Percentiles rank a stretch among this genome's conserved stretches.
Evolutionary conservation across 2,113 vertebrate species (phyloP).

Genomic region (Caloenas nicobarica): DNA sequence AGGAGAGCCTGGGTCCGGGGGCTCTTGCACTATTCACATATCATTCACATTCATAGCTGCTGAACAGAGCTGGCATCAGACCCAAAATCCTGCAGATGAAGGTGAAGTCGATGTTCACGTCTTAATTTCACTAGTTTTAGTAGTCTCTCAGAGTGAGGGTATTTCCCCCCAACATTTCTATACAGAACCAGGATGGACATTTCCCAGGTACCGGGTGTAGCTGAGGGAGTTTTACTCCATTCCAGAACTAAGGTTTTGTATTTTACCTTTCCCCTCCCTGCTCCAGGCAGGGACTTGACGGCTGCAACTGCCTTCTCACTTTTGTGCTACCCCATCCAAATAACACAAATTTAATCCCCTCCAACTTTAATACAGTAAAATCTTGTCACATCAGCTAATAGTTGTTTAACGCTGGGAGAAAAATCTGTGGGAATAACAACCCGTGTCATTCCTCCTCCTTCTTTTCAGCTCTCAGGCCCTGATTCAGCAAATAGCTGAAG

Average conservation of each 20-base stretch:
- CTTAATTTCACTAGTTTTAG: not conserved
- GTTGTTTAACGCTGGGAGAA: not conserved
- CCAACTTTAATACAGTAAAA: not conserved
- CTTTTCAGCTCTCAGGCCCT: not conserved
- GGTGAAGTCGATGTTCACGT: not conserved
- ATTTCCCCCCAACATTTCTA: not conserved
- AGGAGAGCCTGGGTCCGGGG: not conserved
- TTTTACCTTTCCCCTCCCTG: not conserved
- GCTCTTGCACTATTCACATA: not conserved
- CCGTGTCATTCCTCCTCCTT: not conserved
- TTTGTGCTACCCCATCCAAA: not conserved
- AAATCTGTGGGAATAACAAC: not conserved
- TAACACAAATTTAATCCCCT: not conserved
- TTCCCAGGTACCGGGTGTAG: not conserved
- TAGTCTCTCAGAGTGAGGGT: not conserved
- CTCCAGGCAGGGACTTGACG: not conserved
- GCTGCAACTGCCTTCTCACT: not conserved
- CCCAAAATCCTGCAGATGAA: not conserved
- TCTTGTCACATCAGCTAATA: not conserved
- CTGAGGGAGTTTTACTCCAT: not conserved
- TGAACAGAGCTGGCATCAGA: not conserved
- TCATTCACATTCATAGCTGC: not conserved
- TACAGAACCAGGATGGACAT: not conserved
- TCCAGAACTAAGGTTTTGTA: not conserved
- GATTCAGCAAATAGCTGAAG: conserved; percentile 41